phyloP scores from a whole-genome alignment of 2,113 vertebrate genomes.

The Centrocercus urophasianus region DNA sequence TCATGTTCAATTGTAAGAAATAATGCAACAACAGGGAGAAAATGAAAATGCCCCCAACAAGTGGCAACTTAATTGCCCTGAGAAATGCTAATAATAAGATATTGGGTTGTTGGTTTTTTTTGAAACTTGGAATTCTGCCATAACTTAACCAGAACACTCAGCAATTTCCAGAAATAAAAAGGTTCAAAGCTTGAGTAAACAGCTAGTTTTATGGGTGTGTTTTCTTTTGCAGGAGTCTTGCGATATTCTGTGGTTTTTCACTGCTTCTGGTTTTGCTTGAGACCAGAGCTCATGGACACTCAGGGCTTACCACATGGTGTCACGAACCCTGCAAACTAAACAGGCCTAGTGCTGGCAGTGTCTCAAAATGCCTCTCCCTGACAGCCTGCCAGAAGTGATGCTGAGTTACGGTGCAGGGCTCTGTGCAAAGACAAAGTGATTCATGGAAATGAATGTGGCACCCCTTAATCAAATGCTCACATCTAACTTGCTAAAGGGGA shows the following conservation, averaged over 20 bases:
- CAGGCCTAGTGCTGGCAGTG: neutral
- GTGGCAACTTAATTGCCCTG: neutral
- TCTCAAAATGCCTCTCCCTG: neutral
- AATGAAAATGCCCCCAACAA: neutral
- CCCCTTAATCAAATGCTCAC: neutral
- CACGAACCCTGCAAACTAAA: neutral
- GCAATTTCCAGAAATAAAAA: neutral
- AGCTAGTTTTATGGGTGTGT: neutral
- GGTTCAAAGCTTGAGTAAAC: neutral
- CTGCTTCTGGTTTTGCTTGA: neutral
- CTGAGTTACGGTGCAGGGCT: neutral
- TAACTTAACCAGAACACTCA: constrained; percentile 26
- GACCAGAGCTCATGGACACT: neutral
- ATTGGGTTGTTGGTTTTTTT: neutral
- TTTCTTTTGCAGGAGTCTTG: neutral
- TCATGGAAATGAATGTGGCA: neutral
- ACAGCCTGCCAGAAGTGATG: neutral
- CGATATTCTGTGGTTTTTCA: constrained; percentile 30
- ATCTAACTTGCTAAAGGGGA: neutral
- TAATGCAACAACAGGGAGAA: constrained; percentile 7
- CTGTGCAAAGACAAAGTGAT: neutral
- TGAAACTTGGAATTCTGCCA: neutral
- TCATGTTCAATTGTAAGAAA: neutral
- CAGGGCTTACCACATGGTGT: neutral
- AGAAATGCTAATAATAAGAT: neutral